Conservation (phyloP, 2,113 vertebrate genomes). For the Ammodytes dubius region DNA sequence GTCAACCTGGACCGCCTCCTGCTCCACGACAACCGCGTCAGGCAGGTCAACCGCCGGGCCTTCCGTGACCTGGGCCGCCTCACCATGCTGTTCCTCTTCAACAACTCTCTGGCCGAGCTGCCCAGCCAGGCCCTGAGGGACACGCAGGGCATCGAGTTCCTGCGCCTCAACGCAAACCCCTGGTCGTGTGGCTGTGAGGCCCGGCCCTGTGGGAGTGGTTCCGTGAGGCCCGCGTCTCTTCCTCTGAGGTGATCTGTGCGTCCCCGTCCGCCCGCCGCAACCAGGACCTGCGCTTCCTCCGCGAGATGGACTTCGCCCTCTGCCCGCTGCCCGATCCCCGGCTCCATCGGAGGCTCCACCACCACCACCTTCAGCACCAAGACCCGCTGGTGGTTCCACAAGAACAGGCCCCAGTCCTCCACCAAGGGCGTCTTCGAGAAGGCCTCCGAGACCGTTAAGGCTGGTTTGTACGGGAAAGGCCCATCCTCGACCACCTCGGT, state of each 20-base stretch:
- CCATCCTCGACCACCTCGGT: conserved; percentile 82
- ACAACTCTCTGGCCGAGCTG: conserved; percentile 94
- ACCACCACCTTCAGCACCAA: conserved; percentile 90
- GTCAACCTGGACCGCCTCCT: conserved; percentile 95
- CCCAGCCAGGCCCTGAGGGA: conserved; percentile 92
- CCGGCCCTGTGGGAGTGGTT: conserved; percentile 96
- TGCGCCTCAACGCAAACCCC: conserved; percentile 96
- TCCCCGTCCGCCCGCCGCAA: conserved; percentile 89
- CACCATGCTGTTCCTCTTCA: conserved; percentile 98
- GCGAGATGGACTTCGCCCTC: conserved; percentile 90
- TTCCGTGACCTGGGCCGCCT: conserved; percentile 92
- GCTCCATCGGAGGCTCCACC: conserved; percentile 86
- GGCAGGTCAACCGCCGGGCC: conserved; percentile 90
- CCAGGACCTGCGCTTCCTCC: conserved; percentile 91
- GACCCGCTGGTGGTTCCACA: conserved; percentile 90
- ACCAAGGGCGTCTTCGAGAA: conserved; percentile 88
- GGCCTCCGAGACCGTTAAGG: conserved; percentile 87
- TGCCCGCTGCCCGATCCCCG: conserved; percentile 89
- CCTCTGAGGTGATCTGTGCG: conserved; percentile 91
- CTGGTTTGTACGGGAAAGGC: conserved; percentile 82
- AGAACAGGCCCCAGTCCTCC: conserved; percentile 90
- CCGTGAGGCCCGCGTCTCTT: conserved; percentile 90
- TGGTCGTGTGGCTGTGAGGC: conserved; percentile 98
- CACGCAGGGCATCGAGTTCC: conserved; percentile 92
- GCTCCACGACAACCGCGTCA: conserved; percentile 94